Evolutionary conservation across 2,797 vertebrate species (phyloP).

Genomic region (Podarcis lilfordi): DNA sequence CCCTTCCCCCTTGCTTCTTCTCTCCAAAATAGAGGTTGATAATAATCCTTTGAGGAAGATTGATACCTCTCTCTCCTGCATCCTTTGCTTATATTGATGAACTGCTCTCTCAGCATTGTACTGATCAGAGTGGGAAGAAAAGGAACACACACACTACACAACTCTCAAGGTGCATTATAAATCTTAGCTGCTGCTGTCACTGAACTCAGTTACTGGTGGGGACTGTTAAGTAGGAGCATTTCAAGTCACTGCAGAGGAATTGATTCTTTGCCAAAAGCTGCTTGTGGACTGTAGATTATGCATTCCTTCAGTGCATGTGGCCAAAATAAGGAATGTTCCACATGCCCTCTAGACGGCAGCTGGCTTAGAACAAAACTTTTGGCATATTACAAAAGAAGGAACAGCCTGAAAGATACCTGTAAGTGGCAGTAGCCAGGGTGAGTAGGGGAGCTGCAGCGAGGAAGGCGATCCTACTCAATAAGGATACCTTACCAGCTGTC

Average conservation of each 20-base stretch:
- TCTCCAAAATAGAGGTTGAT: conserved; percentile 6
- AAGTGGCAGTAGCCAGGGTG: background rate
- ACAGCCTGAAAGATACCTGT: background rate
- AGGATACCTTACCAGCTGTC: too few relatives aligned
- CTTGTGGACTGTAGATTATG: conserved; percentile 50
- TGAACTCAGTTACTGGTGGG: conserved; percentile 58
- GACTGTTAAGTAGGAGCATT: conserved; percentile 68
- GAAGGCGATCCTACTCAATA: background rate
- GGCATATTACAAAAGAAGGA: conserved; percentile 41
- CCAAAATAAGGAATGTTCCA: conserved; percentile 53
- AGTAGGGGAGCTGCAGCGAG: conserved; percentile 2
- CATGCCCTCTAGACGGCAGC: conserved; percentile 49
- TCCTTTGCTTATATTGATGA: conserved; percentile 40
- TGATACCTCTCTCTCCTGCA: conserved; percentile 28
- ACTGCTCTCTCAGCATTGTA: conserved; percentile 36
- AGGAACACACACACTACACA: background rate
- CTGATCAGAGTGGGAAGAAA: conserved; percentile 10
- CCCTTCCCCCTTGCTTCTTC: conserved; percentile 17
- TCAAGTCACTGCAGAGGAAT: conserved; percentile 60
- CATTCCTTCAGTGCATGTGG: conserved; percentile 54
- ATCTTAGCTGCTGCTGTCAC: conserved; percentile 49
- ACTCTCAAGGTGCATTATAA: conserved; percentile 41
- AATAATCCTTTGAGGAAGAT: conserved; percentile 23
- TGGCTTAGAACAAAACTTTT: conserved; percentile 42
- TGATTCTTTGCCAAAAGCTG: conserved; percentile 55